Conservation (phyloP, 2,797 vertebrate genomes). For the Scyliorhinus canicula region DNA sequence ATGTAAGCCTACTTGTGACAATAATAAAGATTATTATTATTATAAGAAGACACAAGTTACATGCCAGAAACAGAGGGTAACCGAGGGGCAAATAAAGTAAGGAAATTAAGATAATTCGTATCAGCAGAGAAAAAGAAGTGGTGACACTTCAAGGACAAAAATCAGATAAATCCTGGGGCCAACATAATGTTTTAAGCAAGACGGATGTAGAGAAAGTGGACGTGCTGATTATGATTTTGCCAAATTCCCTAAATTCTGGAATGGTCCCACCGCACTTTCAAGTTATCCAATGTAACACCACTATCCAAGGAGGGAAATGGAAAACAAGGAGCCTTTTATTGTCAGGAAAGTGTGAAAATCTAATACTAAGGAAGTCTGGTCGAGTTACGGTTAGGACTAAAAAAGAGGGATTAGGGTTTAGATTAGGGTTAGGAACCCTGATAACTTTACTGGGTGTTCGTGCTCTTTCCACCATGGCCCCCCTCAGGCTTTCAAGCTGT, state of each 20-base stretch:
- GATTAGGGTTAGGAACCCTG: not conserved
- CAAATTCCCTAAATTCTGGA: not conserved
- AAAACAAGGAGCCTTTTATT: not conserved
- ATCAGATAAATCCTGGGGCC: not conserved
- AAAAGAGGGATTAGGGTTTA: not conserved
- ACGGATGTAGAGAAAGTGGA: not conserved
- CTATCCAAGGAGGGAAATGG: not conserved
- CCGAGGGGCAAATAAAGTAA: not conserved
- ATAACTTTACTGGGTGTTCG: not conserved
- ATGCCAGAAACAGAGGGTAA: too few relatives aligned
- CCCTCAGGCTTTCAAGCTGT: not conserved
- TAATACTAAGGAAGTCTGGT: not conserved
- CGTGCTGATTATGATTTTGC: not conserved
- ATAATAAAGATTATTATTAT: too few relatives aligned
- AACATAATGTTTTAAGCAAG: not conserved
- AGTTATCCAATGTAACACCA: not conserved
- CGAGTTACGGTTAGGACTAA: not conserved
- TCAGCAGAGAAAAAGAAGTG: not conserved
- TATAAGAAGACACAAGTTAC: too few relatives aligned
- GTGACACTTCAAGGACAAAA: not conserved
- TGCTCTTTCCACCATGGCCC: not conserved
- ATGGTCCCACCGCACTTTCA: not conserved
- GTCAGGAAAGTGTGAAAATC: not conserved
- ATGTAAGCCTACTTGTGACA: too few relatives aligned
- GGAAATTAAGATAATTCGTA: not conserved